phyloP scores from a whole-genome alignment of 1,140 invertebrate genomes.

The Gonioctena quinquepunctata region DNA sequence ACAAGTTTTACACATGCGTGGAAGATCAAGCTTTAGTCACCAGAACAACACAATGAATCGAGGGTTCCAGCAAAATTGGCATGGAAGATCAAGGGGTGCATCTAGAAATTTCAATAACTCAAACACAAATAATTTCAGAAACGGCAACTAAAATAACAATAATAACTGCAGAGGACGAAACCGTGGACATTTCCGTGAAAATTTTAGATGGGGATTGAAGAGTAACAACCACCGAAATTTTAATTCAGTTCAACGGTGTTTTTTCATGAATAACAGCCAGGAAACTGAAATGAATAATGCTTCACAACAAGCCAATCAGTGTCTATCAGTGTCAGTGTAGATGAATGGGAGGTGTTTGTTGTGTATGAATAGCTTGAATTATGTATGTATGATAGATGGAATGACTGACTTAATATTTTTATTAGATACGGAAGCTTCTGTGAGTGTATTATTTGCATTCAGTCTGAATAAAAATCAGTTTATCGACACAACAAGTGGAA shows the following conservation, averaged over 20 bases:
- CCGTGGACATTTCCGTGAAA: not conserved
- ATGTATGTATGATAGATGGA: slow-evolving; percentile 10
- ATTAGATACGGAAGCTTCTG: slow-evolving; percentile 23
- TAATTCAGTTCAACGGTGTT: not conserved
- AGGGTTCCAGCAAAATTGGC: not conserved
- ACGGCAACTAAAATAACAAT: not conserved
- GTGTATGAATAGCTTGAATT: slow-evolving; percentile 25
- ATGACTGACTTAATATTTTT: slow-evolving; percentile 22
- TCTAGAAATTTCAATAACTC: not conserved
- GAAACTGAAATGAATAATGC: not conserved
- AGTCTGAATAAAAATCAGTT: slow-evolving; percentile 14
- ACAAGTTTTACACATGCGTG: not conserved
- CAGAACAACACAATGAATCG: not conserved
- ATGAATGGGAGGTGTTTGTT: not conserved
- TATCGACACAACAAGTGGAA: slow-evolving; percentile 13
- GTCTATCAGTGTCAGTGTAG: slow-evolving; percentile 2
- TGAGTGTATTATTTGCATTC: slow-evolving; percentile 23
- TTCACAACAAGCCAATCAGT: not conserved
- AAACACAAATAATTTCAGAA: not conserved
- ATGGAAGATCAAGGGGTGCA: not conserved
- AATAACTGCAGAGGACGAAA: slow-evolving; percentile 1
- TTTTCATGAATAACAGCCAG: not conserved
- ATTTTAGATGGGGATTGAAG: not conserved
- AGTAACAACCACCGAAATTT: not conserved
- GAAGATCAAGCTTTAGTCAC: not conserved